These are phyloP conservation scores for Chloebia gouldiae DNA, from an alignment of 2,113 vertebrate genomes.

Conservation along the genomic window DNA sequence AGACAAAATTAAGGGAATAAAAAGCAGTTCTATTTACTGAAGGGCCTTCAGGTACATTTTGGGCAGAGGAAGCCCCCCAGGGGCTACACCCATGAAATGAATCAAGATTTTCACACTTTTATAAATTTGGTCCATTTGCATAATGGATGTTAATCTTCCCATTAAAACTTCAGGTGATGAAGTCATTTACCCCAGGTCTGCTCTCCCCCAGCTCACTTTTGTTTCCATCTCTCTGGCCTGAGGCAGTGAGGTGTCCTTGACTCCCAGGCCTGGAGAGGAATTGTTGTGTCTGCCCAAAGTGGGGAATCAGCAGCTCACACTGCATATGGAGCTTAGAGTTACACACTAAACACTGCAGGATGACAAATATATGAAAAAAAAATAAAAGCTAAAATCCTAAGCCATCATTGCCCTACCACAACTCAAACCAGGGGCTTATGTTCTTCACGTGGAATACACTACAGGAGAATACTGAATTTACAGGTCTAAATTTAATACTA, in stretches of 20 bases:
- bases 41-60: neutral
- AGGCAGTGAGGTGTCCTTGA: neutral
- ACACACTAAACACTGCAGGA: neutral
- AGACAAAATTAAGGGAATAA: neutral
- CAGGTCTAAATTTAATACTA: neutral
- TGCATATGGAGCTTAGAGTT: accelerated
- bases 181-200: neutral
- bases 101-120: neutral
- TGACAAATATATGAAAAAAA: neutral
- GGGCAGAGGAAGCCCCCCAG: accelerated
- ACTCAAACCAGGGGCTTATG: neutral
- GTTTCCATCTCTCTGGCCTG: neutral
- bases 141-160: neutral
- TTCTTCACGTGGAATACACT: neutral
- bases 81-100: neutral
- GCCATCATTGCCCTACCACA: neutral
- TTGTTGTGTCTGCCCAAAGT: neutral
- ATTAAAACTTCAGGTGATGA: neutral
- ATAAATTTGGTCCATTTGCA: too few relatives aligned
- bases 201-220: neutral
- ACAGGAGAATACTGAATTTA: neutral
- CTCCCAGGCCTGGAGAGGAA: neutral
- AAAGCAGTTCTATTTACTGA: too few relatives aligned
- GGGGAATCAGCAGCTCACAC: neutral
- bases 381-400: neutral